Evolutionary conservation across 92 coral and sea anemone species (phyloP).

Genomic region (Siderastrea siderea): DNA sequence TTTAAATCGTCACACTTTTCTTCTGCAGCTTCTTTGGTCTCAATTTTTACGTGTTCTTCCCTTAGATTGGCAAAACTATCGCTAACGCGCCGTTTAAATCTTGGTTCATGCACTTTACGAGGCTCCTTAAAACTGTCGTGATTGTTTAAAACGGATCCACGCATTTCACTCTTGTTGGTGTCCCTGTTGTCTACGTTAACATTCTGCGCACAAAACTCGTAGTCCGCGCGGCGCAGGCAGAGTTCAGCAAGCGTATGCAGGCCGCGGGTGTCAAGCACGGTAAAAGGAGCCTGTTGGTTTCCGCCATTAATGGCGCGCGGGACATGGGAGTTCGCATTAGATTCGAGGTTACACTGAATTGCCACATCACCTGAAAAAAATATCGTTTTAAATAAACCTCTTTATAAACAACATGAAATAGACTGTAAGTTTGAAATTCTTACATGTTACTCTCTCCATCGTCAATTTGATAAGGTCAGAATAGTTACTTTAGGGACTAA

Average conservation of each 20-base stretch:
- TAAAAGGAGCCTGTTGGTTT: constrained; percentile 55
- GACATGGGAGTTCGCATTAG: constrained; percentile 13
- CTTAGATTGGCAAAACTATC: constrained; percentile 42
- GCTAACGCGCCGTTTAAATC: constrained; percentile 51
- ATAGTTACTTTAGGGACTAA: background rate
- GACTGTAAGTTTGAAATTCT: background rate
- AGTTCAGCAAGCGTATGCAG: constrained; percentile 97
- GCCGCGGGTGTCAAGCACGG: constrained; percentile 83
- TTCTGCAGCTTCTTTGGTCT: constrained; percentile 54
- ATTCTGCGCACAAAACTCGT: constrained; percentile 54
- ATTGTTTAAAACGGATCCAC: background rate
- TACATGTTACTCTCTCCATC: constrained; percentile 29
- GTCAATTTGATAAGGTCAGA: background rate
- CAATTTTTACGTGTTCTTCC: constrained; percentile 30
- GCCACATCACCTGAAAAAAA: constrained; percentile 53
- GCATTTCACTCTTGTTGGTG: constrained; percentile 11
- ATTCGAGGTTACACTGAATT: constrained; percentile 55
- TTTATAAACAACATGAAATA: background rate
- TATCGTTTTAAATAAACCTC: background rate
- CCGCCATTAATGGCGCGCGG: constrained; percentile 49
- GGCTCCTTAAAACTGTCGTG: constrained; percentile 41
- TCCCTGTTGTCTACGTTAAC: constrained; percentile 21
- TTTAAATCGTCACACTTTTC: constrained; percentile 48
- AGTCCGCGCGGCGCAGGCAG: constrained; percentile 90
- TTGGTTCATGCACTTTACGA: constrained; percentile 48